phyloP scores from a whole-genome alignment of 2,797 vertebrate species.

The Cryptoprocta ferox region DNA sequence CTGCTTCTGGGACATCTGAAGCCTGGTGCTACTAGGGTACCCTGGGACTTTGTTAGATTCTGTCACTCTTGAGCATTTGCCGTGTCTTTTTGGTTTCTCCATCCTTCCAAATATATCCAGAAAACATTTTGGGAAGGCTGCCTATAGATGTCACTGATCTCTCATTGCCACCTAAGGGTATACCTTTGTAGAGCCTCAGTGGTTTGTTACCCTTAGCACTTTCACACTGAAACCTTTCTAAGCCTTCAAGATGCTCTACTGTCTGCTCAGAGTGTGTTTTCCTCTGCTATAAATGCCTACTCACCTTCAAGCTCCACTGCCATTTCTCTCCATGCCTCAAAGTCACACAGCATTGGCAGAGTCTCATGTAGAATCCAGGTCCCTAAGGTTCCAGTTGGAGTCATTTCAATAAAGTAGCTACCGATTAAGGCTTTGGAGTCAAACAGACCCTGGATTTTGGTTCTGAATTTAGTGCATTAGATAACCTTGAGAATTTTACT shows the following conservation, averaged over 20 bases:
- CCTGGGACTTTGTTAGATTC: neutral
- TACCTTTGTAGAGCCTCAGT: neutral
- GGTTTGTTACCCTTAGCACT: neutral
- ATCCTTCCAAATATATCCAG: neutral
- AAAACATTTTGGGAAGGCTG: neutral
- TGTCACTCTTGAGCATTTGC: neutral
- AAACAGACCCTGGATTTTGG: neutral
- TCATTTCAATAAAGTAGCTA: neutral
- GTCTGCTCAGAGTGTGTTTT: constrained; percentile 3
- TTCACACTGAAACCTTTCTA: neutral
- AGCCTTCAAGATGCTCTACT: constrained; percentile 19
- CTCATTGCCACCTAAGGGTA: neutral
- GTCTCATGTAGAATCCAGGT: neutral
- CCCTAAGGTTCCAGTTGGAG: neutral
- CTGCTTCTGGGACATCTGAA: neutral
- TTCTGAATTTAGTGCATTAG: neutral
- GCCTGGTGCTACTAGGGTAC: neutral
- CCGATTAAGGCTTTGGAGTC: neutral
- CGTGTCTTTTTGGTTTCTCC: neutral
- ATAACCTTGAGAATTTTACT: constrained; percentile 15
- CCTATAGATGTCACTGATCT: neutral
- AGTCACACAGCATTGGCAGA: neutral
- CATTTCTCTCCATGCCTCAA: neutral
- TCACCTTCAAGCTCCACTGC: constrained; percentile 49
- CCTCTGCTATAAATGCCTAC: neutral